A percentile compares a stretch with the other conserved stretches of the same genome.
Evolutionary conservation across 2,888 invertebrate species (phyloP).

Genomic region (Spodoptera exigua): DNA sequence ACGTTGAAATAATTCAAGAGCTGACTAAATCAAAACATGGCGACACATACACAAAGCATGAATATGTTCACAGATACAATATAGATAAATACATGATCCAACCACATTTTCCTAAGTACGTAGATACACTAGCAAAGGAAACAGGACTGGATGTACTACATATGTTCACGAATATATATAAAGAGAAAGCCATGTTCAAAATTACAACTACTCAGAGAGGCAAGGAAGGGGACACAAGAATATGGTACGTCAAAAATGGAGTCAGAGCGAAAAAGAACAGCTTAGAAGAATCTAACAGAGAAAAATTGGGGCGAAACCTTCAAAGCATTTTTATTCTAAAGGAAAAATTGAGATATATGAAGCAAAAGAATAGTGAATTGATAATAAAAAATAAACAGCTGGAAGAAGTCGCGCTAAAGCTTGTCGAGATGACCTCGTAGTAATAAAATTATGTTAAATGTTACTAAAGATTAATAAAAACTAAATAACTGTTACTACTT

Average conservation of each 20-base stretch:
- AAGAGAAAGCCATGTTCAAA: constrained; percentile 70
- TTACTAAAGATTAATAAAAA: constrained; percentile 35
- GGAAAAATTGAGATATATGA: constrained; percentile 49
- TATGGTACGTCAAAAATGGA: constrained; percentile 64
- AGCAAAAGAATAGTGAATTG: constrained; percentile 47
- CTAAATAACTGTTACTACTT: constrained; percentile 22
- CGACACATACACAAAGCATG: constrained; percentile 57
- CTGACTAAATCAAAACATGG: constrained; percentile 25
- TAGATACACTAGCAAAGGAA: constrained; percentile 64
- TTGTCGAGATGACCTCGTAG: constrained; percentile 39
- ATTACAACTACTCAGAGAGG: constrained; percentile 67
- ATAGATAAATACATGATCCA: constrained; percentile 67
- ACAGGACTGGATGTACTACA: constrained; percentile 60
- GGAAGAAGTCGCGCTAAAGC: constrained; percentile 48
- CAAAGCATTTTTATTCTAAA: constrained; percentile 48
- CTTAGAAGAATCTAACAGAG: constrained; percentile 43
- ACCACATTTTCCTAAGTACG: constrained; percentile 66
- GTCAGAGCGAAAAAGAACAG: constrained; percentile 52
- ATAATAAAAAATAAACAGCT: constrained; percentile 43
- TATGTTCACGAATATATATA: constrained; percentile 67
- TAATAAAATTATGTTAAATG: constrained; percentile 3
- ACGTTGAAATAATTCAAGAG: constrained; percentile 26
- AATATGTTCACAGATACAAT: constrained; percentile 69
- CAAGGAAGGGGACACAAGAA: constrained; percentile 66
- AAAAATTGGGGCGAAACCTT: constrained; percentile 51